A percentile compares a stretch with the other conserved stretches of the same genome.
Evolutionary conservation across 1,140 invertebrate genomes (phyloP).

Genomic region (Solenopsis invicta): DNA sequence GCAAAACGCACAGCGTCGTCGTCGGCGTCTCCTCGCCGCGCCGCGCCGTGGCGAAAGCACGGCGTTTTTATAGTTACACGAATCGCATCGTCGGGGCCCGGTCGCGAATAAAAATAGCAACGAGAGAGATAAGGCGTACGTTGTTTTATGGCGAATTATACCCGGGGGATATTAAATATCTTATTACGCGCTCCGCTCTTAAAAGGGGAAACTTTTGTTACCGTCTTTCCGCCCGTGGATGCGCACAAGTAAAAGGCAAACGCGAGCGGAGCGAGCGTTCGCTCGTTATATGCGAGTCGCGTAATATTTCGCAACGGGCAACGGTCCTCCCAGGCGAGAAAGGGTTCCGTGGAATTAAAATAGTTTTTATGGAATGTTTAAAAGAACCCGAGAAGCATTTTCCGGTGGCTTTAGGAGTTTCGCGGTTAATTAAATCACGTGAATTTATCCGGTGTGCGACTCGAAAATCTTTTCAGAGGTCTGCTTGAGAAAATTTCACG

Average conservation of each 20-base stretch:
- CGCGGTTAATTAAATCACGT: slow-evolving; percentile 62
- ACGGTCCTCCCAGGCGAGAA: slow-evolving; percentile 54
- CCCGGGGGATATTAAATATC: slow-evolving; percentile 65
- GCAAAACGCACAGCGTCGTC: not conserved
- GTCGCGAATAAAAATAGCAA: slow-evolving; percentile 57
- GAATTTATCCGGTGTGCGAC: slow-evolving; percentile 42
- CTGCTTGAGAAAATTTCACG: slow-evolving; percentile 39
- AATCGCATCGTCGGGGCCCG: slow-evolving; percentile 53
- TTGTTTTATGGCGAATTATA: slow-evolving; percentile 65
- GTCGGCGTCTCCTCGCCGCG: not conserved
- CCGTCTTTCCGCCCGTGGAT: slow-evolving; percentile 20
- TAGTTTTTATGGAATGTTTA: slow-evolving; percentile 66
- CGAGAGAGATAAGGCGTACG: slow-evolving; percentile 56
- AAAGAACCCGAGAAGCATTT: slow-evolving; percentile 62
- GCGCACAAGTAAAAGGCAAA: slow-evolving; percentile 11
- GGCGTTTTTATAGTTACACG: slow-evolving; percentile 62
- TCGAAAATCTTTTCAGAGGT: slow-evolving; percentile 49
- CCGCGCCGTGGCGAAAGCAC: slow-evolving; percentile 23
- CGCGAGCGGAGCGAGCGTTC: slow-evolving; percentile 19
- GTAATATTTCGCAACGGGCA: slow-evolving; percentile 58
- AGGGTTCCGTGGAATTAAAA: slow-evolving; percentile 58
- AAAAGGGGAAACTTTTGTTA: slow-evolving; percentile 63
- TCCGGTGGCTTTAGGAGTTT: slow-evolving; percentile 43
- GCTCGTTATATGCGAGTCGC: slow-evolving; percentile 56
- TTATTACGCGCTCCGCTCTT: slow-evolving; percentile 59